Conservation (phyloP, 2,113 vertebrate genomes). For the Sinocyclocheilus maitianheensis region DNA sequence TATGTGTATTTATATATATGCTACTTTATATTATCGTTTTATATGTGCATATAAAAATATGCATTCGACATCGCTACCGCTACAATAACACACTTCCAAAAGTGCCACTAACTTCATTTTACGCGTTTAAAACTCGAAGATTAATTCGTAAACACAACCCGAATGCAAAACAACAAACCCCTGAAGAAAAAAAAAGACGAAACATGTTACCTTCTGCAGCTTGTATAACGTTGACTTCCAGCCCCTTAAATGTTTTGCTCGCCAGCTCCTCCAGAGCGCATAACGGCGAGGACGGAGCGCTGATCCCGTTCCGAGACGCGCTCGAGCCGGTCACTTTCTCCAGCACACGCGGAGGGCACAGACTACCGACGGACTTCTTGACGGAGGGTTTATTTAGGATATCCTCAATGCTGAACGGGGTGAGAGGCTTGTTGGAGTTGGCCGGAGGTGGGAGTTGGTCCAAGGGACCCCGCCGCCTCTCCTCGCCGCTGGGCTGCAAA, state of each 20-base stretch:
- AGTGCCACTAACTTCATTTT: neutral
- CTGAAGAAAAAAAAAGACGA: neutral
- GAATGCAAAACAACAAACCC: neutral
- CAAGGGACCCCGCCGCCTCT: conserved; percentile 75
- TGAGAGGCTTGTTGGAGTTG: conserved; percentile 83
- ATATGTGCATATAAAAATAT: neutral
- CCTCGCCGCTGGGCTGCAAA: conserved; percentile 74
- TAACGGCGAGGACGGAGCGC: conserved; percentile 81
- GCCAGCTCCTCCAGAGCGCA: conserved; percentile 90
- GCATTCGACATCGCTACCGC: neutral
- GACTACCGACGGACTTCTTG: conserved; percentile 72
- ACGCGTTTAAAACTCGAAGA: conserved; percentile 29
- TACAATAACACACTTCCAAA: neutral
- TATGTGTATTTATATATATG: neutral
- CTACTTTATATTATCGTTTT: neutral
- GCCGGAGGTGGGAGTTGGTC: conserved; percentile 82
- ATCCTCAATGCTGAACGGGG: conserved; percentile 91
- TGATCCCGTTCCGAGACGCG: conserved; percentile 74
- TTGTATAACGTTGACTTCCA: conserved; percentile 83
- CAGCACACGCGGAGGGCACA: conserved; percentile 73
- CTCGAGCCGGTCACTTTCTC: conserved; percentile 75
- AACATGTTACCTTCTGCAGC: conserved; percentile 82
- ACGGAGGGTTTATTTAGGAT: conserved; percentile 83
- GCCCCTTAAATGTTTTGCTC: conserved; percentile 87
- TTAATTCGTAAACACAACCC: neutral